A percentile compares a stretch with the other conserved stretches of the same genome.
Evolutionary conservation across 2,113 vertebrate genomes (phyloP).

Genomic region (Chunga burmeisteri): DNA sequence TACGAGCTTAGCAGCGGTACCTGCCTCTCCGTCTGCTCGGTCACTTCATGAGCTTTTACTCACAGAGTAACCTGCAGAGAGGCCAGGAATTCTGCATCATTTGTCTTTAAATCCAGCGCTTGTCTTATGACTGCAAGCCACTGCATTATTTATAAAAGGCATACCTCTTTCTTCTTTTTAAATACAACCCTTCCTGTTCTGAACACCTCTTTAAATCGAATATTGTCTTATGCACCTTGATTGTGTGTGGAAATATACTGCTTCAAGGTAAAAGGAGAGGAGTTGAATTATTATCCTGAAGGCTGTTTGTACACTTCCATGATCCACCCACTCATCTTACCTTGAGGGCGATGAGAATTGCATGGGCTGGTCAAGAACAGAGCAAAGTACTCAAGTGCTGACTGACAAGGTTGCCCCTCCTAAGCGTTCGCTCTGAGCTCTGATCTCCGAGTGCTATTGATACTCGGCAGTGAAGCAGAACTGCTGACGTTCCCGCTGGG

Average conservation of each 20-base stretch:
- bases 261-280: slow-evolving; percentile 56
- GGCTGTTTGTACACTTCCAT: slow-evolving; percentile 45
- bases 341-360: slow-evolving; percentile 37
- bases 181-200: slow-evolving; percentile 12
- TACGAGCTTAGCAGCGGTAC: neutral
- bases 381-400: slow-evolving; percentile 54
- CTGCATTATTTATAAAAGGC: slow-evolving; percentile 51
- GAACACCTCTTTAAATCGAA: slow-evolving; percentile 37
- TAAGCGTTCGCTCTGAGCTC: slow-evolving; percentile 38
- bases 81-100: neutral
- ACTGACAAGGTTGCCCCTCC: slow-evolving; percentile 62
- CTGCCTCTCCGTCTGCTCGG: neutral
- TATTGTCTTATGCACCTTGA: slow-evolving; percentile 29
- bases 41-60: neutral
- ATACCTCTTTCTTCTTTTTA: slow-evolving; percentile 23
- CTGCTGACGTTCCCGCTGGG: slow-evolving; percentile 27
- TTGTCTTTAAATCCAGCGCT: slow-evolving; percentile 12
- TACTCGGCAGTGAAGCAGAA: slow-evolving; percentile 51
- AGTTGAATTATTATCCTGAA: slow-evolving; percentile 54
- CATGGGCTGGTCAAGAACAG: slow-evolving; percentile 57
- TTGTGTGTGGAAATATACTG: slow-evolving; percentile 52
- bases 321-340: slow-evolving; percentile 56
- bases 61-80: neutral
- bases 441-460: slow-evolving; percentile 43
- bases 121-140: neutral